Evolutionary conservation across 2,888 invertebrate species (phyloP).

Genomic region (Acheta domesticus): DNA sequence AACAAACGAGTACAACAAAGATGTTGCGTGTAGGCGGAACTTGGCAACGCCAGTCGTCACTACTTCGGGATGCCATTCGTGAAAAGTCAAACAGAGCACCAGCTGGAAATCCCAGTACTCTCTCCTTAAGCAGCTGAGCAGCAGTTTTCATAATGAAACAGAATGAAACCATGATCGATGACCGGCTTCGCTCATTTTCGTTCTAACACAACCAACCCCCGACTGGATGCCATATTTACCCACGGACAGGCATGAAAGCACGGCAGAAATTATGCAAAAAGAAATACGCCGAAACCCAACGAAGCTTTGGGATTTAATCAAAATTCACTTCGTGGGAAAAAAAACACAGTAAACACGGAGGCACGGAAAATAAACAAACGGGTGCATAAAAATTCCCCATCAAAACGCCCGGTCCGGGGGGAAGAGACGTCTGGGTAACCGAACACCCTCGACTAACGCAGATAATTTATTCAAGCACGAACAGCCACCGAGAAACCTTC

Average conservation of each 20-base stretch:
- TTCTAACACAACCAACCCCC: too few species aligned
- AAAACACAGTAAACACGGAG: not conserved
- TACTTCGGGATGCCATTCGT: too few species aligned
- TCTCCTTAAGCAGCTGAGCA: not conserved
- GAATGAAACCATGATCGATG: not conserved
- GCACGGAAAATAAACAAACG: constrained; percentile 6
- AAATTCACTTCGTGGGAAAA: constrained; percentile 3
- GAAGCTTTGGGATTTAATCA: not conserved
- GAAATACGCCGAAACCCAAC: too few species aligned
- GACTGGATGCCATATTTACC: too few species aligned
- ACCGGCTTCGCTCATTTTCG: too few species aligned
- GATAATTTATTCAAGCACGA: constrained; percentile 18
- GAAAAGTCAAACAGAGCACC: too few species aligned
- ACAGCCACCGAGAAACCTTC: not conserved
- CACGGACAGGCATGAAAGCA: not conserved
- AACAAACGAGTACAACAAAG: too few species aligned
- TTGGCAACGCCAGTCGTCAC: too few species aligned
- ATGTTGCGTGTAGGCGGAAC: too few species aligned
- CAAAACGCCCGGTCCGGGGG: not conserved
- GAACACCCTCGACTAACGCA: not conserved
- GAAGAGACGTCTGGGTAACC: not conserved
- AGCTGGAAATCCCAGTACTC: too few species aligned
- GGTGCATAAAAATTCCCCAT: not conserved
- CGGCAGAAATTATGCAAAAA: not conserved
- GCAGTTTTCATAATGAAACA: not conserved